A percentile compares a stretch with the other conserved stretches of the same genome.
phyloP scores from a whole-genome alignment of 2,888 invertebrate species.

The Eupithecia tripunctaria region DNA sequence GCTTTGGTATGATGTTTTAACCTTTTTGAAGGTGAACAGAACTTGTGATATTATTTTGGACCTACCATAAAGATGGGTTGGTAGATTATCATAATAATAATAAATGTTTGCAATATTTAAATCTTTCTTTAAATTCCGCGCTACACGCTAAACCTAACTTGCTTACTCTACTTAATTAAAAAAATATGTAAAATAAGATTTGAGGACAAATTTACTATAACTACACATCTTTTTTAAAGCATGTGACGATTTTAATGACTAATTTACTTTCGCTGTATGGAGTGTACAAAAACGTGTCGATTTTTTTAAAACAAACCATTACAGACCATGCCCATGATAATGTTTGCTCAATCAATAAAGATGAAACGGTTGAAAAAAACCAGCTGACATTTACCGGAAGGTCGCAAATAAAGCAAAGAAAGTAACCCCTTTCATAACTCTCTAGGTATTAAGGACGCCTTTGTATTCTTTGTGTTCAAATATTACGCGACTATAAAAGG shows the following conservation, averaged over 20 bases:
- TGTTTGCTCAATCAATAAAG: neutral
- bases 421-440: constrained; percentile 1
- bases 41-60: neutral
- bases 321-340: neutral
- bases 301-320: too few relatives aligned
- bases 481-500: neutral
- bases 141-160: too few relatives aligned
- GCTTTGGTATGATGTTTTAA: neutral
- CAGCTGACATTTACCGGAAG: neutral
- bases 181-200: too few relatives aligned
- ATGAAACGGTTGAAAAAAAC: neutral
- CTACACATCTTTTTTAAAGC: too few relatives aligned
- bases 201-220: too few relatives aligned
- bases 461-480: neutral
- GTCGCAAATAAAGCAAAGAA: neutral
- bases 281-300: too few relatives aligned
- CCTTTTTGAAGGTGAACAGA: neutral
- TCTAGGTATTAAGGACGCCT: neutral
- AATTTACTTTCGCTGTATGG: too few relatives aligned
- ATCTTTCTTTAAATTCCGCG: too few relatives aligned
- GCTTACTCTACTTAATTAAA: too few relatives aligned
- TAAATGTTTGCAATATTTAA: too few relatives aligned
- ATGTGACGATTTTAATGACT: too few relatives aligned
- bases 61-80: neutral
- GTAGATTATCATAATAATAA: too few relatives aligned